Evolutionary conservation across 2,888 invertebrate species (phyloP).

Genomic region (Pristionchus arcanus): DNA sequence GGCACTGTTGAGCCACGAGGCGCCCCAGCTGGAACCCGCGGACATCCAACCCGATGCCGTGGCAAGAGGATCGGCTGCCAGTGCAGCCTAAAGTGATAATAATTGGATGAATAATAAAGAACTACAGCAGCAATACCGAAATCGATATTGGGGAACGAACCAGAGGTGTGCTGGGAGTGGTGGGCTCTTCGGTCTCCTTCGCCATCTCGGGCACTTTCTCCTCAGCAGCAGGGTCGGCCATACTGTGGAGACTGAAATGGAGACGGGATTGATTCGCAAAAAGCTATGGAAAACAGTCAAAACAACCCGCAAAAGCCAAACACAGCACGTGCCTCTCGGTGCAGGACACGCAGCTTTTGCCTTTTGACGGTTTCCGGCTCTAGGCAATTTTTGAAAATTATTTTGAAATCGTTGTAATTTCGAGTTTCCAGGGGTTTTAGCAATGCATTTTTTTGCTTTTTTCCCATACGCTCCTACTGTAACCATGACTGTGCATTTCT

Average conservation of each 20-base stretch:
- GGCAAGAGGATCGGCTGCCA: conserved; percentile 49
- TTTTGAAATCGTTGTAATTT: not conserved
- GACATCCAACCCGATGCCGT: conserved; percentile 63
- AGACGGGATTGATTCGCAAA: not conserved
- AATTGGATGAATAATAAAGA: not conserved
- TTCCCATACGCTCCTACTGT: too few species aligned
- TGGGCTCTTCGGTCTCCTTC: not conserved
- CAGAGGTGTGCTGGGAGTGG: conserved; percentile 16
- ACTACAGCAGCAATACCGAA: not conserved
- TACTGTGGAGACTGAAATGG: not conserved
- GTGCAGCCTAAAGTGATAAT: not conserved
- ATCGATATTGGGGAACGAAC: not conserved
- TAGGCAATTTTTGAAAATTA: not conserved
- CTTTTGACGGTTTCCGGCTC: not conserved
- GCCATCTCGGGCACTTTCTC: not conserved
- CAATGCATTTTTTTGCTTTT: not conserved
- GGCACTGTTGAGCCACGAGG: conserved; percentile 72
- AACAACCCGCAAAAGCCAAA: conserved; percentile 17
- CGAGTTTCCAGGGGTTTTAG: not conserved
- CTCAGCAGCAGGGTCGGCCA: conserved; percentile 18
- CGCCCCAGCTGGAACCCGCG: conserved; percentile 66
- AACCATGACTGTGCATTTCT: not conserved
- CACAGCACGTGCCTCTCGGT: conserved; percentile 41
- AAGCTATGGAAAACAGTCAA: conserved; percentile 16
- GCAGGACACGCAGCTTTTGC: conserved; percentile 1